Base-by-base conservation (phyloP, 1,140 invertebrate species). In the Phymorhynchus buccinoides region DNA sequence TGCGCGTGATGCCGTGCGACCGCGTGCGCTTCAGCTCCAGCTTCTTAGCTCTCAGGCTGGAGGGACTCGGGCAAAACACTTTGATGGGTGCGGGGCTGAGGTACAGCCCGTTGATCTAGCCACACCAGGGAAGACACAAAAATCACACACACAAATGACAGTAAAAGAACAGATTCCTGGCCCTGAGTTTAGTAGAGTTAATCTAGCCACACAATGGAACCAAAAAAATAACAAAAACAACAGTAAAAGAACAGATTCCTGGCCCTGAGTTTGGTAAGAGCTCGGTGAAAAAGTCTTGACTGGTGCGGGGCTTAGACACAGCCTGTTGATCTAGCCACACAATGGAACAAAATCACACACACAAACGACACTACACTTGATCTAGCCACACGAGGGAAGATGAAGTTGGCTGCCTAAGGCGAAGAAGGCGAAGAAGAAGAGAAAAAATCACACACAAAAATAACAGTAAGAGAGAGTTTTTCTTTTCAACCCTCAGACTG, bases 81-180 rank as follows among this genome's bases (percentile, higher is more conserved):
- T 96, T 96, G 94, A 96, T 96, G 39, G 81, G 95, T 90, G 95
- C 95, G 42, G 81, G 95, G 90, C 95, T 96, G 89, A 95, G 94
- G 94, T 95, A 96, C 94, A 96, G 95, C 93, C 96, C 96, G 94
- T 96, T 96, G 94, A 96, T 96, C 96, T 96, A 96, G 68, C 89
- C 88, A 22, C 37, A 83, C 30, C 30, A 35, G 39, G 35, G 22
- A 56, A 80, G 37, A 80, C 79, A 80, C 32, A 81, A 41, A 66
- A 41, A 66, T 39, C 27, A 37, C n/a, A 35, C 3, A 30, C 32
- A 27, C 42, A 30, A n/a, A n/a, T n/a, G n/a, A n/a, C n/a, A n/a
- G n/a, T n/a, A n/a, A n/a, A n/a, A n/a, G n/a, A 14, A 75, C 35
- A 75, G 6, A 66, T n/a, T 66, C 4, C 4, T 66, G 62, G 30